Conservation (phyloP, 2,888 invertebrate species). For the Oligia fasciuncula region DNA sequence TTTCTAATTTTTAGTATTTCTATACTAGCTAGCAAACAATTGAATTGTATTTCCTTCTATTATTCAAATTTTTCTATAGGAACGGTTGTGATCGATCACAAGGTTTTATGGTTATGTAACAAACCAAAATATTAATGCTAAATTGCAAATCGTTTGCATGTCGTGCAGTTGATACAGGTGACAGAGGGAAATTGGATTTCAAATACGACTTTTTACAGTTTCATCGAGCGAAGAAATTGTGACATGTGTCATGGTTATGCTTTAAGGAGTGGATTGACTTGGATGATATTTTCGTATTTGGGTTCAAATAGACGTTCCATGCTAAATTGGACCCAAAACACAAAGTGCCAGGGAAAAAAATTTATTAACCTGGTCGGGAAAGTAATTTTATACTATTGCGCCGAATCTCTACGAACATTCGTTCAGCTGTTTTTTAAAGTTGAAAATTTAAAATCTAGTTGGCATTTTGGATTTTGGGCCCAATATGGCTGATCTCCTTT, state of each 20-base stretch:
- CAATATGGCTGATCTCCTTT: neutral
- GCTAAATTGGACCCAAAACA: no score
- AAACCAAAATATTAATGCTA: neutral
- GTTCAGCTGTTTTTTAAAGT: no score
- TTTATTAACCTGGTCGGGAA: no score
- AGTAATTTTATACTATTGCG: no score
- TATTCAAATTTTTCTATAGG: neutral
- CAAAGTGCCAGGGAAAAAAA: no score
- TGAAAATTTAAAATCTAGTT: no score
- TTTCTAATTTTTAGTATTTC: neutral
- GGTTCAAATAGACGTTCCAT: neutral
- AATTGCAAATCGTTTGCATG: constrained; percentile 15
- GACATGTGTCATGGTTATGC: neutral
- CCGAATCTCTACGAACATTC: no score
- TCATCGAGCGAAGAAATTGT: neutral
- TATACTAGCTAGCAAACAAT: neutral
- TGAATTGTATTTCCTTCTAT: neutral
- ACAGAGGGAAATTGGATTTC: constrained; percentile 28
- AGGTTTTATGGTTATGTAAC: neutral
- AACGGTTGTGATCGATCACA: no score
- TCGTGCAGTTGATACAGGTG: neutral
- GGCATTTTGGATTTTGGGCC: no score
- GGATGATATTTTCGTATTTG: neutral
- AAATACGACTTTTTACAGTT: constrained; percentile 15
- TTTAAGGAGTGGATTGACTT: neutral